phyloP scores from a whole-genome alignment of 1,140 invertebrate species.

The Ridgeia piscesae region DNA sequence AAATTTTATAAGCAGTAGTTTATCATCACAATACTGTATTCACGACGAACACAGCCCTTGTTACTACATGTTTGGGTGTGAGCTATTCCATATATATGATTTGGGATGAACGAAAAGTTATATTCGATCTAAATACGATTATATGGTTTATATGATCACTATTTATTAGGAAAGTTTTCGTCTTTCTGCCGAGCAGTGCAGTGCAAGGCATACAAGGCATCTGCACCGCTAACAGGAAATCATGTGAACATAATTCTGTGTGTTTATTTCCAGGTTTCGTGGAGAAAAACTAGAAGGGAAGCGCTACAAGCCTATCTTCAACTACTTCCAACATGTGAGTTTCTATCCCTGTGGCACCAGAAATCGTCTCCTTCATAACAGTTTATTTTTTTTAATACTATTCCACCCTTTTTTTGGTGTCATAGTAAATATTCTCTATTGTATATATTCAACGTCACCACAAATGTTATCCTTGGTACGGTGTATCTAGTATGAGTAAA shows the following conservation, averaged over 20 bases:
- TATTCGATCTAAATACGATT: neutral
- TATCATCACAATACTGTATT: too few species aligned
- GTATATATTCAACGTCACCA: neutral
- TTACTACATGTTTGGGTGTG: neutral
- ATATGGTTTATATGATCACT: neutral
- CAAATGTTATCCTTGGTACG: neutral
- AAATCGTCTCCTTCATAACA: neutral
- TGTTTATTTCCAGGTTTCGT: conserved; percentile 63
- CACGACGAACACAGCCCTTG: too few species aligned
- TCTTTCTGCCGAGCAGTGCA: neutral
- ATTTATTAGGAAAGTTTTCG: neutral
- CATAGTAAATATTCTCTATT: neutral
- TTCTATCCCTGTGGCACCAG: neutral
- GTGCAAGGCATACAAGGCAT: neutral
- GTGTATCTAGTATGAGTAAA: neutral
- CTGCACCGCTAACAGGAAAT: neutral
- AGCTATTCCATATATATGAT: neutral
- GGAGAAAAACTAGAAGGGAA: conserved; percentile 81
- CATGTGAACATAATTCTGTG: neutral
- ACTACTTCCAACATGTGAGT: conserved; percentile 74
- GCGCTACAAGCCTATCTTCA: conserved; percentile 87
- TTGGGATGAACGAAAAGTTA: neutral
- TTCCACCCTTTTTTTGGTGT: too few species aligned
- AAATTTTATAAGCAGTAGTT: too few species aligned
- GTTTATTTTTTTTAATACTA: too few species aligned